These are phyloP conservation scores for Macquaria australasica DNA, from an alignment of 2,113 vertebrate species.

Conservation along the genomic window DNA sequence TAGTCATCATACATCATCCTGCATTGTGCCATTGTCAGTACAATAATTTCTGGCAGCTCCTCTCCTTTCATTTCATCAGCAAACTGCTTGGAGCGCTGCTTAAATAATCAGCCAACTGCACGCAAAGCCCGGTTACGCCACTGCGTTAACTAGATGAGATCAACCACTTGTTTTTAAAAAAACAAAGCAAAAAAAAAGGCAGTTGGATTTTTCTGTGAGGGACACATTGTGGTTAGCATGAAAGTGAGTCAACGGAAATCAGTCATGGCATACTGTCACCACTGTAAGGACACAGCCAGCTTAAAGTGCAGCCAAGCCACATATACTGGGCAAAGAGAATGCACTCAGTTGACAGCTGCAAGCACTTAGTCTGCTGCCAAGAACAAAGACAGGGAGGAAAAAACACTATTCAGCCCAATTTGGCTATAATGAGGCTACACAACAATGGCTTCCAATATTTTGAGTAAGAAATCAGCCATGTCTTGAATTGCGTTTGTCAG, in stretches of 20 bases:
- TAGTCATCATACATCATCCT: constrained; percentile 65
- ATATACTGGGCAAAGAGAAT: constrained; percentile 72
- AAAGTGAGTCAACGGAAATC: constrained; percentile 81
- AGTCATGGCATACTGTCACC: constrained; percentile 82
- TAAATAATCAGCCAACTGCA: constrained; percentile 77
- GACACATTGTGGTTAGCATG: constrained; percentile 72
- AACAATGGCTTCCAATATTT: constrained; percentile 75
- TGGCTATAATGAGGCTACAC: constrained; percentile 59
- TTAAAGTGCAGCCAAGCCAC: constrained; percentile 80
- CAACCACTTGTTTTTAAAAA: constrained; percentile 73
- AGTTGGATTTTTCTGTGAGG: constrained; percentile 52
- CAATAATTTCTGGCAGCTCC: constrained; percentile 64
- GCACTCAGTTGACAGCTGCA: constrained; percentile 80
- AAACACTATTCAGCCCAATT: constrained; percentile 68
- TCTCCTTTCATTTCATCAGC: constrained; percentile 71
- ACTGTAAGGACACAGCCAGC: constrained; percentile 78
- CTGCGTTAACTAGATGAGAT: constrained; percentile 75
- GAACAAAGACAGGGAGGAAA: constrained; percentile 73
- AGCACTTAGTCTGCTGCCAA: constrained; percentile 78
- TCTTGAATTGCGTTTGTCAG: constrained; percentile 58
- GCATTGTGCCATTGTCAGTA: constrained; percentile 61
- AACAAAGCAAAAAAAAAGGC: constrained; percentile 1
- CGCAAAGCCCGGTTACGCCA: constrained; percentile 51
- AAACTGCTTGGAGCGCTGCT: constrained; percentile 70
- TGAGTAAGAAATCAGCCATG: constrained; percentile 58